These are phyloP conservation scores for Corydoras maculifer DNA, from an alignment of 2,113 vertebrate species.

Conservation along the genomic window DNA sequence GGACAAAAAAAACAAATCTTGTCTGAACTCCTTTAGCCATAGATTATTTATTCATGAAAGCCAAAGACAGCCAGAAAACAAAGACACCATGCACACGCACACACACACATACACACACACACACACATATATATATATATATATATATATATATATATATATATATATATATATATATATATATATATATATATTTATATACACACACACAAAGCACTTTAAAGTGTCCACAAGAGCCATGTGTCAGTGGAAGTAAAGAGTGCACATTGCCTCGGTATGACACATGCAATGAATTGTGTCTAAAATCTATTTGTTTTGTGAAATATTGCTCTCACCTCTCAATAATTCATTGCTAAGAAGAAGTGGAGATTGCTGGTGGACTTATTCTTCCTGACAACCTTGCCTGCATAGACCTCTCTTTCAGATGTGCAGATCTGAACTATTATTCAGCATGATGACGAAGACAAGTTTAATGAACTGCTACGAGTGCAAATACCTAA, in stretches of 20 bases:
- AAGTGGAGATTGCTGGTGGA: constrained; percentile 52
- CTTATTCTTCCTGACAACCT: constrained; percentile 60
- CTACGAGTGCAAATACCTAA: too few relatives aligned
- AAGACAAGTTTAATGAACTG: too few relatives aligned
- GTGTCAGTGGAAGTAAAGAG: constrained; percentile 42
- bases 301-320: constrained; percentile 66
- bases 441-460: background rate
- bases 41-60: constrained; percentile 50
- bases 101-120: constrained; percentile 19
- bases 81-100: constrained; percentile 1
- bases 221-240: constrained; percentile 51
- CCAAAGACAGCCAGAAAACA: constrained; percentile 30
- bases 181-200: too few relatives aligned
- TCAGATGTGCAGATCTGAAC: constrained; percentile 24
- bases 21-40: constrained; percentile 27
- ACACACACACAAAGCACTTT: constrained; percentile 4
- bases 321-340: constrained; percentile 59
- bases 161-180: too few relatives aligned
- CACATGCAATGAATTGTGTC: constrained; percentile 57
- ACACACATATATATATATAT: background rate
- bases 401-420: constrained; percentile 54
- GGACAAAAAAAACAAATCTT: constrained; percentile 1
- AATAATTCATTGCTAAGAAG: constrained; percentile 60
- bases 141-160: too few relatives aligned
- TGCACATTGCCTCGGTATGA: constrained; percentile 30